phyloP scores from a whole-genome alignment of 2,113 vertebrate species.

The Helogale parvula region DNA sequence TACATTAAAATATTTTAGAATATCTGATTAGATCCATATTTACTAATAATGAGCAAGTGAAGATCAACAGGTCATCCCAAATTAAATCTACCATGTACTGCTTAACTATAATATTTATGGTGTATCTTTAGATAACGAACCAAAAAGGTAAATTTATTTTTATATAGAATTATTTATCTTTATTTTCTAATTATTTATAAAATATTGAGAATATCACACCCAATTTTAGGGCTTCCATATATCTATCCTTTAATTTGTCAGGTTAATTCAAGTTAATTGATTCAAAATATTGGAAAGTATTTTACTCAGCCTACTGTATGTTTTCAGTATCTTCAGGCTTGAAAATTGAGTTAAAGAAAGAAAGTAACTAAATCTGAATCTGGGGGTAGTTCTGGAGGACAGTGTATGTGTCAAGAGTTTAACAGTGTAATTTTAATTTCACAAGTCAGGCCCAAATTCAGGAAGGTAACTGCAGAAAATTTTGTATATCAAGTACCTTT shows the following conservation, averaged over 20 bases:
- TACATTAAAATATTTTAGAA: not conserved
- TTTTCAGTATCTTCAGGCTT: not conserved
- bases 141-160: not conserved
- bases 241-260: not conserved
- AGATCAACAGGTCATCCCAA: not conserved
- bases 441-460: not conserved
- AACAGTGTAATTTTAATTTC: not conserved
- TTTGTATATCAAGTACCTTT: not conserved
- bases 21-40: not conserved
- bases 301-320: not conserved
- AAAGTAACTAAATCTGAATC: not conserved
- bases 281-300: not conserved
- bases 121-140: not conserved
- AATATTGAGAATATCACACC: not conserved
- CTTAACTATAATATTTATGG: not conserved
- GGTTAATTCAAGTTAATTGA: not conserved
- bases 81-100: not conserved
- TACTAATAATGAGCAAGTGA: not conserved
- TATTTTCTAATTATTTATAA: conserved; percentile 27
- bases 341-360: not conserved
- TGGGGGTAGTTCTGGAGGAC: not conserved
- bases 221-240: not conserved
- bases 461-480: not conserved
- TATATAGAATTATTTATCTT: not conserved
- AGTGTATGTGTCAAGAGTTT: not conserved